Base-by-base conservation (phyloP, 2,888 invertebrate genomes). In the Bembecia ichneumoniformis region DNA sequence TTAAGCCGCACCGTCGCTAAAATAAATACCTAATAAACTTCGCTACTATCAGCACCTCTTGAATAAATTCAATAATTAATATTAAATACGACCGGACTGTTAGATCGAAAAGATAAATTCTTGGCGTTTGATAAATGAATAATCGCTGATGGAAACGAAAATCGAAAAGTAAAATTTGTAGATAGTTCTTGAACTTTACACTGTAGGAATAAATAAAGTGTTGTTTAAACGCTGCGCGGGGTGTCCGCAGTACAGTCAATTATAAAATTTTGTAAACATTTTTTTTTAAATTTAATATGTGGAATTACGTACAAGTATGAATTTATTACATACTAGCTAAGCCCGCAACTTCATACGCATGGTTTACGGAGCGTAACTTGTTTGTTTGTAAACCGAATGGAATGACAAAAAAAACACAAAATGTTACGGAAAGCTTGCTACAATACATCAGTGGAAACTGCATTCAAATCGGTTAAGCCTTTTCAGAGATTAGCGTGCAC, bases 81-180 rank as follows among this genome's bases (percentile, higher is more conserved):
- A 71, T 63, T 62, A 62, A 60, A 66, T 59, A 62, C 54, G 58
- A 58, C 63, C 57, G 61, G 56, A 58, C 57, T 56, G 58, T 56
- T 57, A 69, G 69, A 71, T 73, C 60, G 50, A 54, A 63, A 58
- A 74, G 70, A 74, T 74, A 74, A n/a, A n/a, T 67, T 68, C 62
- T 28, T 60, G 72, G 73, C 80, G 69, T 74, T 75, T 77, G 71
- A 75, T 73, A 71, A 71, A 80, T 78, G 72, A 79, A 68, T 72
- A 74, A 75, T 76, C 65, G 62, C 63, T 28, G 13, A 46, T 40
- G 40, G 40, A 14, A 40, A 40, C 14, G 13, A 40, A 40, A 40
- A 28, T 28, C 5, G 56, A 50, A 58, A 66, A 71, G 60, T 52
- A 62, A 68, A 62, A 63, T 45, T 54, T 51, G 62, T 64, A 59